phyloP scores from a whole-genome alignment of 2,888 invertebrate genomes.

The Eupithecia inturbata region DNA sequence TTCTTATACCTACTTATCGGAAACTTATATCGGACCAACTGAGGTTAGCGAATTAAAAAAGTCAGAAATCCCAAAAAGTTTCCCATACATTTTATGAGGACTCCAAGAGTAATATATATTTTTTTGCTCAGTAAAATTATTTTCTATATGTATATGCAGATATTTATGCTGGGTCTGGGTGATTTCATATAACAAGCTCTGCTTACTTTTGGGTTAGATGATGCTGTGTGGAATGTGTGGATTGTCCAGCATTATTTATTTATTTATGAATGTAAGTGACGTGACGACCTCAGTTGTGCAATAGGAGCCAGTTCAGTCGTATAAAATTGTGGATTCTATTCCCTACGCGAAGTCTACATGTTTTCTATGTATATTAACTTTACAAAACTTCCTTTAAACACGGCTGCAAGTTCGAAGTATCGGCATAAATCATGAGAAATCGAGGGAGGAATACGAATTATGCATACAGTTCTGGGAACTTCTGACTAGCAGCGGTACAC shows the following conservation, averaged over 20 bases:
- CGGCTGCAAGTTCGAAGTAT: conserved; percentile 1
- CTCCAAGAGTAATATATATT: too few relatives aligned
- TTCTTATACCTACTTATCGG: too few relatives aligned
- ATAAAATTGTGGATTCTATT: not conserved
- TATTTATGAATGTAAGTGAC: not conserved
- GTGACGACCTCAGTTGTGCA: not conserved
- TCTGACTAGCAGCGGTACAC: not conserved
- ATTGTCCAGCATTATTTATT: not conserved
- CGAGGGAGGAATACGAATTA: conserved; percentile 14
- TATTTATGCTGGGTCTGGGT: too few relatives aligned
- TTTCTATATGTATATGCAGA: too few relatives aligned
- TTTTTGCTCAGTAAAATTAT: too few relatives aligned
- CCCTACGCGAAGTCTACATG: not conserved
- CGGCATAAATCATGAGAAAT: conserved; percentile 20
- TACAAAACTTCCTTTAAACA: not conserved
- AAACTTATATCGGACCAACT: too few relatives aligned
- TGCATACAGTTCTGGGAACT: conserved; percentile 16
- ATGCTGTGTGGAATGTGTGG: not conserved
- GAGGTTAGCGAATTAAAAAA: too few relatives aligned
- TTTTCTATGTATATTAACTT: not conserved
- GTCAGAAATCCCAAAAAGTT: too few relatives aligned
- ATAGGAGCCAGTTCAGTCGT: not conserved
- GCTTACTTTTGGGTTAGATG: too few relatives aligned
- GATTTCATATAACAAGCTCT: too few relatives aligned
- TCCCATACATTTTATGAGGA: too few relatives aligned